A percentile compares a stretch with the other conserved stretches of the same genome.
phyloP scores from a whole-genome alignment of 2,113 vertebrate genomes.

The Hydrochoerus hydrochaeris region DNA sequence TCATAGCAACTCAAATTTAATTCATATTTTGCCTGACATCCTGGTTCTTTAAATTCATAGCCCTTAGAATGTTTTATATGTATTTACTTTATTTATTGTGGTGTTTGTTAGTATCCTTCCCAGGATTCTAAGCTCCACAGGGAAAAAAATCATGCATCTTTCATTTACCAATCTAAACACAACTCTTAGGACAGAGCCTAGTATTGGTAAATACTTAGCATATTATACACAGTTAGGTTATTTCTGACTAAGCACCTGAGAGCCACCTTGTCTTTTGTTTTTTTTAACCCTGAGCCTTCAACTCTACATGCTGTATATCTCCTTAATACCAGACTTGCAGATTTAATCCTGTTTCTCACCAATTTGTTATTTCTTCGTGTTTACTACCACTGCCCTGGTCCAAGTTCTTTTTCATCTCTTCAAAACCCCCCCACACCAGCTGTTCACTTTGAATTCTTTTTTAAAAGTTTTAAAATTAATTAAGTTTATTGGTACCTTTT shows the following conservation, averaged over 20 bases:
- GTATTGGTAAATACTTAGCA: background rate
- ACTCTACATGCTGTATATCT: background rate
- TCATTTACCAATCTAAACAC: background rate
- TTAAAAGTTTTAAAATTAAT: background rate
- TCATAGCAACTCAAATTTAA: background rate
- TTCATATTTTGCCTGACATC: background rate
- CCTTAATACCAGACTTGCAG: background rate
- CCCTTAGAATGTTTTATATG: background rate
- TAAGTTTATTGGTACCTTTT: background rate
- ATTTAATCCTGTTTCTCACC: background rate
- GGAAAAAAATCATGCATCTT: background rate
- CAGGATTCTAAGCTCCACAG: background rate
- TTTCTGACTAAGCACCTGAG: background rate
- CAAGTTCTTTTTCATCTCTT: background rate
- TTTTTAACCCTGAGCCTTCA: background rate
- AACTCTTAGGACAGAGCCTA: background rate
- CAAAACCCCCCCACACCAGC: background rate
- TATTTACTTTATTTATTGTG: background rate
- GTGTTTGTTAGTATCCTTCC: background rate
- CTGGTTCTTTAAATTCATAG: background rate
- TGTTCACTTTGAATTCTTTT: background rate
- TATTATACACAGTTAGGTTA: background rate
- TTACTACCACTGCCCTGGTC: background rate
- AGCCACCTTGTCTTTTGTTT: background rate
- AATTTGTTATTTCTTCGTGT: background rate